Conservation (phyloP, 2,113 vertebrate genomes). For the Hemibagrus wyckioides region DNA sequence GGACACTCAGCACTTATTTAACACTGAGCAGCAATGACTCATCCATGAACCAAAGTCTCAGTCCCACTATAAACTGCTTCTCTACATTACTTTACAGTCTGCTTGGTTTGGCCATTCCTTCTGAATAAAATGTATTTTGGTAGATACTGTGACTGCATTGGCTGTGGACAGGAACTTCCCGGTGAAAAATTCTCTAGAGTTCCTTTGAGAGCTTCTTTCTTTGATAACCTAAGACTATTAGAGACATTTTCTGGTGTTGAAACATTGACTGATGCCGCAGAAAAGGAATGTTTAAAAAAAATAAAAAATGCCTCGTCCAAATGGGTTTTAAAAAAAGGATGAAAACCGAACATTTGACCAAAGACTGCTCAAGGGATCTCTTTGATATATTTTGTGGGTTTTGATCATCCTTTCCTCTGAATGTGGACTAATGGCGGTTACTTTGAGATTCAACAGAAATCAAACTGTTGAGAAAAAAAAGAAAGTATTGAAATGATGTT, state of each 20-base stretch:
- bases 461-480: neutral
- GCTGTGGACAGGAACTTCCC: slow-evolving; percentile 32
- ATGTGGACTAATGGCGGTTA: slow-evolving; percentile 39
- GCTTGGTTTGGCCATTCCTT: slow-evolving; percentile 21
- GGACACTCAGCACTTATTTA: slow-evolving; percentile 46
- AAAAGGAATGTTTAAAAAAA: slow-evolving; percentile 18
- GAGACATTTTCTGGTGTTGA: neutral
- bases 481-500: slow-evolving; percentile 5
- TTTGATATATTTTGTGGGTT: slow-evolving; percentile 41
- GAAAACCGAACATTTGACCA: slow-evolving; percentile 42
- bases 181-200: neutral
- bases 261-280: slow-evolving; percentile 21
- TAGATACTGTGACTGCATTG: slow-evolving; percentile 50
- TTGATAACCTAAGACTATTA: slow-evolving; percentile 12
- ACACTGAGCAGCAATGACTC: slow-evolving; percentile 45
- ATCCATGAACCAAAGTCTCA: slow-evolving; percentile 47
- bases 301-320: slow-evolving; percentile 11
- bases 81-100: slow-evolving; percentile 28
- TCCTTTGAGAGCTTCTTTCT: slow-evolving; percentile 27
- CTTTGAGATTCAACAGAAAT: slow-evolving; percentile 21
- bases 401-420: slow-evolving; percentile 39
- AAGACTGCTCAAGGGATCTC: slow-evolving; percentile 43
- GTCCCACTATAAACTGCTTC: slow-evolving; percentile 14
- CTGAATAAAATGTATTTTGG: slow-evolving; percentile 40
- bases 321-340: slow-evolving; percentile 23